These are phyloP conservation scores for Miopithecus talapoin DNA, from an alignment of 2,797 vertebrate species.

Conservation along the genomic window DNA sequence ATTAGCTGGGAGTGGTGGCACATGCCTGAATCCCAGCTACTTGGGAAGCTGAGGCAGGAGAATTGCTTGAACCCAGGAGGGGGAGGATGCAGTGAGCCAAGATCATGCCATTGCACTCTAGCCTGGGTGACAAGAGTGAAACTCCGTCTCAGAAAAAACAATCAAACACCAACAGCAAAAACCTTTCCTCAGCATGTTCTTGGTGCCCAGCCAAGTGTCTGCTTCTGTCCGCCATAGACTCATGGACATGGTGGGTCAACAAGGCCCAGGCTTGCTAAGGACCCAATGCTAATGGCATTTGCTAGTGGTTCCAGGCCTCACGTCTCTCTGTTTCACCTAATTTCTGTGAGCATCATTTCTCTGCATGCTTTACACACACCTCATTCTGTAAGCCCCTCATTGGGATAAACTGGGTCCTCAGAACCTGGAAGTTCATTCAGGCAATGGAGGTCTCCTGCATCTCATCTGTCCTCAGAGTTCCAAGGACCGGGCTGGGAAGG, in stretches of 20 bases:
- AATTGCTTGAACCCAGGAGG: too few relatives aligned
- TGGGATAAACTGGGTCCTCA: background rate
- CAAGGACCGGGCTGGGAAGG: background rate
- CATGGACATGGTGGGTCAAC: fast-evolving
- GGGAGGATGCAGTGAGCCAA: too few relatives aligned
- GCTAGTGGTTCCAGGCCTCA: background rate
- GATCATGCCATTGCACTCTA: too few relatives aligned
- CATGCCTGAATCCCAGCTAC: too few relatives aligned
- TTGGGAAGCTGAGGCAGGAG: too few relatives aligned
- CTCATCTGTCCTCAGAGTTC: too few relatives aligned
- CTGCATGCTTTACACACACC: background rate
- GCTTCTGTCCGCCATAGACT: fast-evolving
- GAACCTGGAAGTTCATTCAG: background rate
- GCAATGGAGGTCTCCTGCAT: background rate
- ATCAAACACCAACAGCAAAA: background rate
- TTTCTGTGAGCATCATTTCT: background rate
- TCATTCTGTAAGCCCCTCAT: background rate
- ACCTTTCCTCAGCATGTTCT: background rate
- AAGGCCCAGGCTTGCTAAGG: background rate
- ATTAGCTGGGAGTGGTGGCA: too few relatives aligned
- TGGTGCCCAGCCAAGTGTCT: background rate
- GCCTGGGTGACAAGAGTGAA: too few relatives aligned
- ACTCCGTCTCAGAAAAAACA: too few relatives aligned
- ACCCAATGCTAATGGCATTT: background rate
- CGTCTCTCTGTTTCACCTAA: background rate